These are phyloP conservation scores for Pinctada fucata DNA, from an alignment of 2,888 invertebrate species.

Conservation along the genomic window DNA sequence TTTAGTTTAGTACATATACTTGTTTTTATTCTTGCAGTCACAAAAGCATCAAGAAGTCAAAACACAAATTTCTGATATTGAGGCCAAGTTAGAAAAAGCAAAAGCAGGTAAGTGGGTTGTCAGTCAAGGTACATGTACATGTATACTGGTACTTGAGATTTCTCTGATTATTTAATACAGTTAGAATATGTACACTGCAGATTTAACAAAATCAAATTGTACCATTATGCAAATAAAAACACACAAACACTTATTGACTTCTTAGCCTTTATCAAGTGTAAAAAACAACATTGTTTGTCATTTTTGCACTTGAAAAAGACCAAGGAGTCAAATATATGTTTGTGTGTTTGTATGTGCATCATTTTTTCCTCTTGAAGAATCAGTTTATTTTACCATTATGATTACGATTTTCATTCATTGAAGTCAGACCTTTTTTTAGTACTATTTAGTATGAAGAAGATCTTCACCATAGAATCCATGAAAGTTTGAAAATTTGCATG, in stretches of 20 bases:
- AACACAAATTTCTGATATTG: constrained; percentile 81
- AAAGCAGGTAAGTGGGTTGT: constrained; percentile 61
- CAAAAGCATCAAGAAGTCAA: constrained; percentile 80
- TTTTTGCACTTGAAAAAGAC: background rate
- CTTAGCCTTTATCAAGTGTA: too few species aligned
- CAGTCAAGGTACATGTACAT: too few species aligned
- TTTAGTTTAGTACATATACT: background rate
- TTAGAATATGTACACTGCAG: background rate
- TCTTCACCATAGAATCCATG: too few species aligned
- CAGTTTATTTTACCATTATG: background rate
- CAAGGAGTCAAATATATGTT: background rate
- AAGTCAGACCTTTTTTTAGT: too few species aligned
- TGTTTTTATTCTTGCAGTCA: background rate
- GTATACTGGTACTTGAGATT: too few species aligned
- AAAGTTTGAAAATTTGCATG: too few species aligned
- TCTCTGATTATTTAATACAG: background rate
- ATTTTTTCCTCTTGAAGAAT: background rate
- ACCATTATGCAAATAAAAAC: background rate
- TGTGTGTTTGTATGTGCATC: background rate
- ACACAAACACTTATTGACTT: background rate
- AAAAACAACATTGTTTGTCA: background rate
- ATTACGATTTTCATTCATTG: too few species aligned
- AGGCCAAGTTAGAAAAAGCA: constrained; percentile 78
- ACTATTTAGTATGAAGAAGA: too few species aligned
- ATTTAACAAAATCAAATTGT: background rate